A percentile compares a stretch with the other conserved stretches of the same genome.
These are phyloP conservation scores for Neodiprion fabricii DNA, from an alignment of 1,140 invertebrate genomes.

Conservation along the genomic window DNA sequence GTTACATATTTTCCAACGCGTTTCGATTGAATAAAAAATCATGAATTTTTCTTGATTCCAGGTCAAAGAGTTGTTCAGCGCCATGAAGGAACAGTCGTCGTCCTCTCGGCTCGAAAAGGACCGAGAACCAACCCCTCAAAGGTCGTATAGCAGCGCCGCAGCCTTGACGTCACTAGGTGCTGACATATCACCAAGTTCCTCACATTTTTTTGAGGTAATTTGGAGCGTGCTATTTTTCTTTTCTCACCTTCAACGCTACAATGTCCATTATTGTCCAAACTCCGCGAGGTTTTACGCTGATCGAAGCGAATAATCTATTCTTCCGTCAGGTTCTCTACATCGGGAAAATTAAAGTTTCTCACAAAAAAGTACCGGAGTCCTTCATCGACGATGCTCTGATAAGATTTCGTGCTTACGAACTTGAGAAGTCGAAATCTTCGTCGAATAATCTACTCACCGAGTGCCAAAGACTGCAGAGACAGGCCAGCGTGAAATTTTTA, in stretches of 20 bases:
- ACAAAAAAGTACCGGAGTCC: slow-evolving; percentile 83
- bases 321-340: slow-evolving; percentile 80
- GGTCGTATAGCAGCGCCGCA: slow-evolving; percentile 68
- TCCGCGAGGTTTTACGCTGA: neutral
- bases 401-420: slow-evolving; percentile 82
- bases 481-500: slow-evolving; percentile 35
- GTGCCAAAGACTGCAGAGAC: slow-evolving; percentile 50
- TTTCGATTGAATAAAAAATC: neutral
- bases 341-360: slow-evolving; percentile 85
- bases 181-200: slow-evolving; percentile 82
- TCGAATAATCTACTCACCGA: slow-evolving; percentile 48
- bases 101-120: slow-evolving; percentile 48
- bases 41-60: slow-evolving; percentile 44
- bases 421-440: slow-evolving; percentile 69
- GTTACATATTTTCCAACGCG: neutral
- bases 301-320: neutral
- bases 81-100: slow-evolving; percentile 74
- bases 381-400: slow-evolving; percentile 90
- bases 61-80: slow-evolving; percentile 72
- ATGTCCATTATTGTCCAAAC: too few species aligned
- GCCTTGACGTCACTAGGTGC: slow-evolving; percentile 73
- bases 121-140: slow-evolving; percentile 51
- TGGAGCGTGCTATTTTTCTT: neutral
- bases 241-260: neutral
- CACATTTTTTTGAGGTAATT: slow-evolving; percentile 82